phyloP scores from a whole-genome alignment of 2,888 invertebrate genomes.

The Leptura quadrifasciata region DNA sequence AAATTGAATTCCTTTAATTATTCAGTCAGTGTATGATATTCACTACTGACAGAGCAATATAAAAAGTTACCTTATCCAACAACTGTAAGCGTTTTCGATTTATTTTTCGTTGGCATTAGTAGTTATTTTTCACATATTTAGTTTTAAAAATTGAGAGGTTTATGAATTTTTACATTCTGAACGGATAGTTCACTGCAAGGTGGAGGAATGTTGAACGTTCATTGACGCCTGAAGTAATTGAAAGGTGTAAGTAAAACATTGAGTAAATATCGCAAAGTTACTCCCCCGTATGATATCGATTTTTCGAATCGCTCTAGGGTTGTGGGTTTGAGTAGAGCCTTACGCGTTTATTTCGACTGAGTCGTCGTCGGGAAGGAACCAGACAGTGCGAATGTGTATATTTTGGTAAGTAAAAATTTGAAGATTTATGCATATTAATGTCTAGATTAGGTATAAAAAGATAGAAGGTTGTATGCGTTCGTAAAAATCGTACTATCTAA shows the following conservation, averaged over 20 bases:
- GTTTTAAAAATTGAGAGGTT: too few species aligned
- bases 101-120: too few species aligned
- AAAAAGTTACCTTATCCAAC: too few species aligned
- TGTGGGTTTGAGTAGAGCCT: not conserved
- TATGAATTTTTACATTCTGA: too few species aligned
- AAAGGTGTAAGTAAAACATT: not conserved
- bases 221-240: not conserved
- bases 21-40: too few species aligned
- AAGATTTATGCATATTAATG: not conserved
- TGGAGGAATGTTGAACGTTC: too few species aligned
- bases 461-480: not conserved
- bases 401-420: not conserved
- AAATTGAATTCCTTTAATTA: too few species aligned
- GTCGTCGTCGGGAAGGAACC: not conserved
- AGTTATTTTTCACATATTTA: too few species aligned
- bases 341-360: not conserved
- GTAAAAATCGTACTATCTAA: not conserved
- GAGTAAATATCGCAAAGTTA: not conserved
- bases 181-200: too few species aligned
- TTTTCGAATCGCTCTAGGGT: not conserved
- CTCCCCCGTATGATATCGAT: constrained; percentile 1
- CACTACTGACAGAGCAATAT: too few species aligned
- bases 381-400: not conserved
- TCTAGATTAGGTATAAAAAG: not conserved
- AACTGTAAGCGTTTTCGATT: too few species aligned